A percentile compares a stretch with the other conserved stretches of the same genome.
These are phyloP conservation scores for Gonocerus acuteangulatus DNA, from an alignment of 2,888 invertebrate species.

Conservation along the genomic window DNA sequence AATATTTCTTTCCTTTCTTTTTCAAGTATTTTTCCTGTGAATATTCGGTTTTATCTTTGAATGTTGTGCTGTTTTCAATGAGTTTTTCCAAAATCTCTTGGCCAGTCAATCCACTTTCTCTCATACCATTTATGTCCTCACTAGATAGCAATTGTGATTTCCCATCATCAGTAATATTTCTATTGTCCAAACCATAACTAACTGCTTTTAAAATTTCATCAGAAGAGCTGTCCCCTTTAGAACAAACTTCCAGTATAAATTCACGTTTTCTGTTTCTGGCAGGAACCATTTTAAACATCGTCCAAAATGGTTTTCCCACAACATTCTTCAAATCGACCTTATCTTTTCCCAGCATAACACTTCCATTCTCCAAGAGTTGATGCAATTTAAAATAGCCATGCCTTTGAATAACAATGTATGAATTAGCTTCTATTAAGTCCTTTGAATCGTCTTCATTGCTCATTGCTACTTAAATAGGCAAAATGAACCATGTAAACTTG, in stretches of 20 bases:
- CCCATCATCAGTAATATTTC: slow-evolving; percentile 70
- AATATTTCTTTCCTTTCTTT: slow-evolving; percentile 92
- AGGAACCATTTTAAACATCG: slow-evolving; percentile 67
- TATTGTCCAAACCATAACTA: slow-evolving; percentile 69
- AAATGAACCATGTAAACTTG: too few relatives aligned
- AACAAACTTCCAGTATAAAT: slow-evolving; percentile 50
- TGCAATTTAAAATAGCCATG: slow-evolving; percentile 70
- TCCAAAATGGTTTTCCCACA: slow-evolving; percentile 61
- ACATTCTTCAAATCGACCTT: slow-evolving; percentile 59
- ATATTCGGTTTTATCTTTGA: slow-evolving; percentile 81
- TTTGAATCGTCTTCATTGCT: too few relatives aligned
- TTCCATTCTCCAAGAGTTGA: slow-evolving; percentile 57
- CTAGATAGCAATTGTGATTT: slow-evolving; percentile 74
- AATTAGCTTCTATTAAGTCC: slow-evolving; percentile 54
- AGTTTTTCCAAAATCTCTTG: slow-evolving; percentile 77
- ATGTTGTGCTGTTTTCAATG: slow-evolving; percentile 85
- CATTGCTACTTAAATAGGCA: too few relatives aligned
- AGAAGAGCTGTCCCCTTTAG: slow-evolving; percentile 47
- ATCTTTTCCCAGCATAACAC: slow-evolving; percentile 61
- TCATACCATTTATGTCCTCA: slow-evolving; percentile 72
- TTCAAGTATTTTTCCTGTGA: slow-evolving; percentile 89
- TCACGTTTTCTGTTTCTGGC: slow-evolving; percentile 48
- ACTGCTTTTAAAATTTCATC: slow-evolving; percentile 56
- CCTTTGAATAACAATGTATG: slow-evolving; percentile 67
- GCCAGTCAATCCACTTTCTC: slow-evolving; percentile 66